Base-by-base conservation (phyloP, 1,140 invertebrate species). In the Proales similis region DNA sequence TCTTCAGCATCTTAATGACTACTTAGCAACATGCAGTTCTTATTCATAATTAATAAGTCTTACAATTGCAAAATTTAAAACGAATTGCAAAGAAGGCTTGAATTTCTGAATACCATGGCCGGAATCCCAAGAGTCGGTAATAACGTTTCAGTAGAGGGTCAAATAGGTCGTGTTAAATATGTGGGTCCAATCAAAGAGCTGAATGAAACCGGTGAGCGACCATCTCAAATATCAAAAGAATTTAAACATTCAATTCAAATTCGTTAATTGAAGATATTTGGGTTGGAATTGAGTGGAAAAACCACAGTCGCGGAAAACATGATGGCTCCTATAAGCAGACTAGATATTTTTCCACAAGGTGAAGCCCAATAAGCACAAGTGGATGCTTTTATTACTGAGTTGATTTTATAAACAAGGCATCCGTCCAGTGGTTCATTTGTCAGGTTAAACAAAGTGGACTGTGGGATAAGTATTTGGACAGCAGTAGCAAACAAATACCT, bases 241-340 rank as follows among this genome's bases (percentile, higher is more conserved):
- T n/a, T 47, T 47, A 48, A 26, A 7, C 19, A 22, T 14, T 29
- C 14, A 12, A 30, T 27, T 7, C 4, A 2, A 9, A 17, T 53
- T 36, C 36, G 43, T 22, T 49, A n/a, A 57, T 63, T 57, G 3
- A 39, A 74, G 73, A 82, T 63, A 66, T 74, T 36, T 95, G 90
- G 90, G 77, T 88, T 63, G 90, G 91, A 1, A 81, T 94, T 14
- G 90, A 94, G 70, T 95, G 90, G 90, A 90, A 95, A 77, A 84
- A 91, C 72, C 78, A 82, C 2, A 72, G 74, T 24, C 79, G 90
- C 68, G 90, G 90, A 9, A 92, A 91, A 74, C 90, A 96, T 70
- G 82, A 90, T 81, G 90, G 90, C 0, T 82, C 79, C 29, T 81
- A 90, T 57, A 81, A 90, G 66, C 85, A 84, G 43, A 75, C 82